phyloP scores from a whole-genome alignment of 2,888 invertebrate genomes.

The Catotricha subobsoleta region DNA sequence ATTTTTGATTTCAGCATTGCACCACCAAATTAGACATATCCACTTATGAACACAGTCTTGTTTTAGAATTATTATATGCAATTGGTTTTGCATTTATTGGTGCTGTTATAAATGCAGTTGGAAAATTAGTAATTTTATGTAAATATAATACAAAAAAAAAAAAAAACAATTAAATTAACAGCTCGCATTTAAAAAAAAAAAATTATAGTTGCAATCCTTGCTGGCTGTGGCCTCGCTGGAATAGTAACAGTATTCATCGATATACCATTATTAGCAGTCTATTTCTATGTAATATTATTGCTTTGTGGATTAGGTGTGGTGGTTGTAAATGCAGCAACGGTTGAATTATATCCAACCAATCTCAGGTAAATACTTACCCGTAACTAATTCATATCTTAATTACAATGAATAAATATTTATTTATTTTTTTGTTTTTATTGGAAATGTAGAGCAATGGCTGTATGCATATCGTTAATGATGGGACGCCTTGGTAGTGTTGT shows the following conservation, averaged over 20 bases:
- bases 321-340: conserved; percentile 21
- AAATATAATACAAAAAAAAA: conserved; percentile 10
- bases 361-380: conserved; percentile 16
- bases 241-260: conserved; percentile 15
- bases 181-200: background rate
- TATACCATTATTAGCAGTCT: conserved; percentile 17
- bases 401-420: background rate
- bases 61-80: conserved; percentile 19
- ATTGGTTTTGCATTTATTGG: conserved; percentile 20
- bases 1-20: conserved; percentile 11
- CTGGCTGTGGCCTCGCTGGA: conserved; percentile 17
- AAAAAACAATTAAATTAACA: background rate
- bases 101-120: conserved; percentile 18
- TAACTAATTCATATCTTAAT: background rate
- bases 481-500: conserved; percentile 32
- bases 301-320: conserved; percentile 20
- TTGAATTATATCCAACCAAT: conserved; percentile 24
- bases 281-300: conserved; percentile 18
- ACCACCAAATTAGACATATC: conserved; percentile 19
- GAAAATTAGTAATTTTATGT: conserved; percentile 19
- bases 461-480: conserved; percentile 34
- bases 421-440: background rate
- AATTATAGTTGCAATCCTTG: conserved; percentile 1
- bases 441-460: conserved; percentile 30
- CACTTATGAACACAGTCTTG: conserved; percentile 19